These are phyloP conservation scores for Sminthurinus aureus DNA, from an alignment of 2,888 invertebrate species.

Conservation along the genomic window DNA sequence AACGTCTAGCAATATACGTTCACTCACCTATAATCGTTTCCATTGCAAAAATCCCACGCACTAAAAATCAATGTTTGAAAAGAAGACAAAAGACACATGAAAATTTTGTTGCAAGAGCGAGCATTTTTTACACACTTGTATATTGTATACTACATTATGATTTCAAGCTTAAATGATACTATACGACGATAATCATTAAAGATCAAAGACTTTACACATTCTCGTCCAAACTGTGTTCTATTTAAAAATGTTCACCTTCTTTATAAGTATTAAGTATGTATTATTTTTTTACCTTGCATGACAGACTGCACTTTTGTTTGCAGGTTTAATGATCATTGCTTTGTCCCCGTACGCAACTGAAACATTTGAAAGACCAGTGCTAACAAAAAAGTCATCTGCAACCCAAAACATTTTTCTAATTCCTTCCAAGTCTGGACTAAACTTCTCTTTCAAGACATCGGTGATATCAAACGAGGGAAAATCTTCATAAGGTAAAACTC, in stretches of 20 bases:
- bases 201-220: too few relatives aligned
- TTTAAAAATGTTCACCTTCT: too few relatives aligned
- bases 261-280: too few relatives aligned
- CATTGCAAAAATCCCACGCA: conserved; percentile 87
- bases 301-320: conserved; percentile 69
- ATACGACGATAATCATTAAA: too few relatives aligned
- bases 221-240: too few relatives aligned
- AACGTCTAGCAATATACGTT: too few relatives aligned
- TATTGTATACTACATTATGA: too few relatives aligned
- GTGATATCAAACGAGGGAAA: conserved; percentile 78
- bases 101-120: too few relatives aligned
- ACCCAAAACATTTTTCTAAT: conserved; percentile 72
- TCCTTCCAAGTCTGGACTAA: conserved; percentile 31
- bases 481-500: conserved; percentile 79
- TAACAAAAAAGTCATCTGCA: conserved; percentile 84
- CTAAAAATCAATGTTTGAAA: not conserved
- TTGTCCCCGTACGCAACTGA: conserved; percentile 85
- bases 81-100: too few relatives aligned
- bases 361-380: conserved; percentile 80
- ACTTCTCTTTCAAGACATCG: conserved; percentile 71
- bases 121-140: too few relatives aligned
- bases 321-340: conserved; percentile 79
- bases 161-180: too few relatives aligned
- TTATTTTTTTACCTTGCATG: not conserved
- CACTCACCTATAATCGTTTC: conserved; percentile 78